Conservation (phyloP, 2,888 invertebrate genomes). For the Mythimna albipuncta region DNA sequence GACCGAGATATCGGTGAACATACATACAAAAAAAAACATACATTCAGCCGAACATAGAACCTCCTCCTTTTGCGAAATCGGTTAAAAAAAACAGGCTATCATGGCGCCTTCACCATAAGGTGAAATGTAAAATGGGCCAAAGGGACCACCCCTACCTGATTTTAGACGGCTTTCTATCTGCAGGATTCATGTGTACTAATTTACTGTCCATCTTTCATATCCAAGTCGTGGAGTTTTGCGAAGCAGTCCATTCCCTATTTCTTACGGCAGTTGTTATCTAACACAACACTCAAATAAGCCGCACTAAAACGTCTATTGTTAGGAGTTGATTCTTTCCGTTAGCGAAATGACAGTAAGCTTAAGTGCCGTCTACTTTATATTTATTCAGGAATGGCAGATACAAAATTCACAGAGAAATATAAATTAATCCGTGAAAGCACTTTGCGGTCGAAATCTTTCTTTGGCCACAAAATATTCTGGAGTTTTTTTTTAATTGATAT, state of each 20-base stretch:
- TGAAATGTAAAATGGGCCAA: neutral
- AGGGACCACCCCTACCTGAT: neutral
- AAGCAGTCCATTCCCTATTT: neutral
- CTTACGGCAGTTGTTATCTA: neutral
- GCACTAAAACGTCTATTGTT: neutral
- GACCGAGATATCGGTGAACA: too few relatives aligned
- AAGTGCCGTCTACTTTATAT: slow-evolving; percentile 10
- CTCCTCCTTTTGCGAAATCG: too few relatives aligned
- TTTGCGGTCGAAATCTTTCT: neutral
- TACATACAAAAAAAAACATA: too few relatives aligned
- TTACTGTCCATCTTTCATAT: too few relatives aligned
- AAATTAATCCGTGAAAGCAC: slow-evolving; percentile 5
- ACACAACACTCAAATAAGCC: slow-evolving; percentile 1
- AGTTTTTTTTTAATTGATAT: too few relatives aligned
- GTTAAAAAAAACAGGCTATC: too few relatives aligned
- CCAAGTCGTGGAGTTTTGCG: too few relatives aligned
- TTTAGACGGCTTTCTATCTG: too few relatives aligned
- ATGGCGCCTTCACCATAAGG: neutral
- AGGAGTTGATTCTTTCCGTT: neutral
- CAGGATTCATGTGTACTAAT: too few relatives aligned
- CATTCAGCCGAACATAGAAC: too few relatives aligned
- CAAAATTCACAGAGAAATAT: neutral
- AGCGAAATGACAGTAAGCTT: slow-evolving; percentile 19
- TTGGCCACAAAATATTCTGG: neutral
- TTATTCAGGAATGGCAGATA: slow-evolving; percentile 9